Percentiles rank a stretch among this genome's conserved stretches.
phyloP scores from a whole-genome alignment of 1,140 invertebrate genomes.

The Drosophila funebris region DNA sequence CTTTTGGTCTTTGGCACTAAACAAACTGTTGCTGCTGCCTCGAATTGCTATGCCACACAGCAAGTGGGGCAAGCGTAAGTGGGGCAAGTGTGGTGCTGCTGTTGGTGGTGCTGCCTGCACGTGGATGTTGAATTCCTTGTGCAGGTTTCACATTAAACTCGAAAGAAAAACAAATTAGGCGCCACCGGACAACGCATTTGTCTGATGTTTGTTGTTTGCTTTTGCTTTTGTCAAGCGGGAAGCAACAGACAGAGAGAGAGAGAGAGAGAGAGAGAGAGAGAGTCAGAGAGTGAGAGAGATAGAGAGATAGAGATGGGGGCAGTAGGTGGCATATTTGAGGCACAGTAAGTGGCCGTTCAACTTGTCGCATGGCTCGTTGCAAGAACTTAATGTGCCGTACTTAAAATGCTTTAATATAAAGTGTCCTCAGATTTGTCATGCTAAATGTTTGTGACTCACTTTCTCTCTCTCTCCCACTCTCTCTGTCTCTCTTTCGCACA shows the following conservation, averaged over 20 bases:
- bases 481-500: neutral
- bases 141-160: conserved; percentile 79
- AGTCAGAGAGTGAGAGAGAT: neutral
- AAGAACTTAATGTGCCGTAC: conserved; percentile 27
- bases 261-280: neutral
- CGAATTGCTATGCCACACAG: neutral
- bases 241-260: neutral
- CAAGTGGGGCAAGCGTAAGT: neutral
- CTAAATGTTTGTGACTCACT: neutral
- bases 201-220: conserved; percentile 62
- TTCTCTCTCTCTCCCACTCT: neutral
- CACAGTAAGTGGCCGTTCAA: conserved; percentile 25
- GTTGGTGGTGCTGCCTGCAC: neutral
- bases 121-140: conserved; percentile 24
- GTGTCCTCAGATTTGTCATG: conserved; percentile 35
- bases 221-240: neutral
- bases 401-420: conserved; percentile 47
- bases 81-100: neutral
- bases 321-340: neutral
- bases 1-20: conserved; percentile 54
- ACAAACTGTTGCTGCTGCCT: conserved; percentile 67
- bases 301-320: neutral
- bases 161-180: conserved; percentile 80
- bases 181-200: conserved; percentile 71
- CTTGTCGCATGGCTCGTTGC: conserved; percentile 48